Base-by-base conservation (phyloP, 2,888 invertebrate species). In the Drosophila bunnanda region DNA sequence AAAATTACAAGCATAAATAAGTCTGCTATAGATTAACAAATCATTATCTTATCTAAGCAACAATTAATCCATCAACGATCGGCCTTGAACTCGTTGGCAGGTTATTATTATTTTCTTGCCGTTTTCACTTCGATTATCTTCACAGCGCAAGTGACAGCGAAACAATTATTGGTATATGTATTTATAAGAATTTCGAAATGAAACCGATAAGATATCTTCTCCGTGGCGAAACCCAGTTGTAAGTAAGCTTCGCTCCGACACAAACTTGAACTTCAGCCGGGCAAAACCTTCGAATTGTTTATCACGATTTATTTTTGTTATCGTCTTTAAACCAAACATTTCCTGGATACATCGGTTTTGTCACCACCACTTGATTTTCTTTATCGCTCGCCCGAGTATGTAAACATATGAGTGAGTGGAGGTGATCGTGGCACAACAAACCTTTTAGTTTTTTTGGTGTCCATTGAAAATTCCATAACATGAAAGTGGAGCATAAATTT, bases 391-490 rank as follows among this genome's bases (percentile, higher is more conserved):
- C n/a, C 10, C 8, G 13, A 25, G n/a, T 20, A 10, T 34, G 34
- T 17, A 43, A 22, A 22, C 22, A 44, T 25, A n/a, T 30, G 48
- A 13, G 15, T 15, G 32, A 20, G 20, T 20, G 20, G 22, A 44
- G 41, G 43, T 38, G 17, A 20, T 32, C 25, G 41, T 44, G 9
- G 3, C 17, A 39, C 9, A 30, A 55, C 72, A 70, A 82, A 90
- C 90, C 90, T 90, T 89, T 91, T 87, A 87, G 82, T 87, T 90
- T 90, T 90, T 89, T 90, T 89, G 88, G 91, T 73, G 90, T 89
- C 91, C 91, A 90, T 86, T 90, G 90, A 81, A 90, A 91, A 76
- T 90, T 91, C 91, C 90, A 90, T 90, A 90, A 90, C 90, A 90
- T 90, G 77, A 90, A 90, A 88, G 76, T 86, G 78, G 77, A 78